Conservation (phyloP, 35 echinoderm and acorn worm genomes). For the Lytechinus variegatus region DNA sequence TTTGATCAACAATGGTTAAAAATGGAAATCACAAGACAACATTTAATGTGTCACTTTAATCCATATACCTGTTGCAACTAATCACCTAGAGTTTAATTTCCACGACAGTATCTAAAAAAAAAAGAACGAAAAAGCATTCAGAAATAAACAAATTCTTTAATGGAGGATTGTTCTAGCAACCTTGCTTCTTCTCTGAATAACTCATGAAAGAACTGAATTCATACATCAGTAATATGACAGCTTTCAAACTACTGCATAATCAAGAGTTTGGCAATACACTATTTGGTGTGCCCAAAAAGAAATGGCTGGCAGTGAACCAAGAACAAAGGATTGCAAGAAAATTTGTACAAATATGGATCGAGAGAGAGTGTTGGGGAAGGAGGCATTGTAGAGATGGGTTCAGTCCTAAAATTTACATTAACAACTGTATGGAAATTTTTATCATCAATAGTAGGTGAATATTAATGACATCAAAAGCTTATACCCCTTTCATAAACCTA, state of each 20-base stretch:
- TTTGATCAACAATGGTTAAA: too few relatives aligned
- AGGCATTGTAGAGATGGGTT: neutral
- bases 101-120: too few relatives aligned
- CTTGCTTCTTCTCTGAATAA: neutral
- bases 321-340: neutral
- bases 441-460: too few relatives aligned
- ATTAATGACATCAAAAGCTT: too few relatives aligned
- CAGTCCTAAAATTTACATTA: too few relatives aligned
- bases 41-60: neutral
- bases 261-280: neutral
- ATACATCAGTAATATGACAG: neutral
- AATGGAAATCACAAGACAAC: neutral
- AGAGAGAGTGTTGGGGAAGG: neutral
- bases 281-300: neutral
- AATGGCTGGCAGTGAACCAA: neutral
- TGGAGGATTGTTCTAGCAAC: too few relatives aligned
- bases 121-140: too few relatives aligned
- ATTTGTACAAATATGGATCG: neutral
- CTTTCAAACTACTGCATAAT: neutral
- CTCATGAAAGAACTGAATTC: neutral
- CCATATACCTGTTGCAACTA: too few relatives aligned
- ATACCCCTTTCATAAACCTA: too few relatives aligned
- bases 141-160: too few relatives aligned
- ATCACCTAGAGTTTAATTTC: too few relatives aligned
- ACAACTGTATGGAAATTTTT: too few relatives aligned